These are phyloP conservation scores for Patagioenas fasciata DNA, from an alignment of 2,113 vertebrate genomes.

Conservation along the genomic window DNA sequence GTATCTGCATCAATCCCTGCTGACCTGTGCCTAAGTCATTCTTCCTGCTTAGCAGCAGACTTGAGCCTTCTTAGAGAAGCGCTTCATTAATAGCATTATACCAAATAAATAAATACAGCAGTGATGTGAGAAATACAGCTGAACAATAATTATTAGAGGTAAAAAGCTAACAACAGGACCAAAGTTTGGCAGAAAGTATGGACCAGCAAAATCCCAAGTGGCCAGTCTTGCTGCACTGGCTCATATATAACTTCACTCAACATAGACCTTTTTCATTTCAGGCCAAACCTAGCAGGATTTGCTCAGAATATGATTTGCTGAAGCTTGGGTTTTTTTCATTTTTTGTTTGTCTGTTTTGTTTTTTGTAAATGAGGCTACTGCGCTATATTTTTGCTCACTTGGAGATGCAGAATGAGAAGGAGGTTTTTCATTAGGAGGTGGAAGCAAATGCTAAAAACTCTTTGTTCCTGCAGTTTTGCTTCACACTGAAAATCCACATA, in stretches of 20 bases:
- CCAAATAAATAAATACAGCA: neutral
- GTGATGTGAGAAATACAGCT: neutral
- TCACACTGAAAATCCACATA: neutral
- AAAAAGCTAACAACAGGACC: neutral
- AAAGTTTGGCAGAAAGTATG: neutral
- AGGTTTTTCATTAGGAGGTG: neutral
- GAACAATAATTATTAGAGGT: slow-evolving; percentile 11
- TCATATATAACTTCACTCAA: neutral
- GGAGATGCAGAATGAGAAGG: neutral
- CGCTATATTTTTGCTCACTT: neutral
- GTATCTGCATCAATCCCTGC: neutral
- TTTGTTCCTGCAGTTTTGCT: neutral
- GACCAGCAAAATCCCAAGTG: neutral
- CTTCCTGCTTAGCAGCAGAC: slow-evolving; percentile 25
- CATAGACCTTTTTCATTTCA: neutral
- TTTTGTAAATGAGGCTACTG: neutral
- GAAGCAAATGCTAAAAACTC: neutral
- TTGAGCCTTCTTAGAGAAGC: neutral
- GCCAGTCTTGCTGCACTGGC: neutral
- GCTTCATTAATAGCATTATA: slow-evolving; percentile 1
- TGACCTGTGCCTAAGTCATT: slow-evolving; percentile 34
- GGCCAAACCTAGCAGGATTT: neutral
- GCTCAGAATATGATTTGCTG: neutral
- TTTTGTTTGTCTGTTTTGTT: neutral
- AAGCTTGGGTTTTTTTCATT: too few relatives aligned